phyloP scores from a whole-genome alignment of 2,113 vertebrate species.

The Octodon degus region DNA sequence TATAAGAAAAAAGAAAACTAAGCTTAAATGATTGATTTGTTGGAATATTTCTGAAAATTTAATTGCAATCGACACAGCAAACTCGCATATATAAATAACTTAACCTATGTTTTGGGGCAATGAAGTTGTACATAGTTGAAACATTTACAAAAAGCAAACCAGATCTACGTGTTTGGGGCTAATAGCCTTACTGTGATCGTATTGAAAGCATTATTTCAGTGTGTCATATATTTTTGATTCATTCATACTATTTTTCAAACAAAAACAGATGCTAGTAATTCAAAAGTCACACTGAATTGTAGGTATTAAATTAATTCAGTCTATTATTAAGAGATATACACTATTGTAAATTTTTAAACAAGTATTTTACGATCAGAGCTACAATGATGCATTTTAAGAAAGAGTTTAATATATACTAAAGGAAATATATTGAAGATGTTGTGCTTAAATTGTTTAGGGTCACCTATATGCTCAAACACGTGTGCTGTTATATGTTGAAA shows the following conservation, averaged over 20 bases:
- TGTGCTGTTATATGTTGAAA: background rate
- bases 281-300: background rate
- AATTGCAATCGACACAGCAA: background rate
- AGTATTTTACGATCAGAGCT: background rate
- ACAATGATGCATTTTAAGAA: background rate
- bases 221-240: background rate
- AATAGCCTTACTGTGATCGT: background rate
- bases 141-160: background rate
- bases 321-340: background rate
- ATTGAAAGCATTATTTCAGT: background rate
- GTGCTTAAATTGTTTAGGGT: background rate
- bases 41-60: constrained; percentile 11
- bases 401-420: background rate
- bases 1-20: background rate
- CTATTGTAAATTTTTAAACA: background rate
- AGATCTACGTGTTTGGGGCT: background rate
- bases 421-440: background rate
- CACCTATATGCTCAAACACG: background rate
- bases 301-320: background rate
- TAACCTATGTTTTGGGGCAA: background rate
- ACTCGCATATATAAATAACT: background rate
- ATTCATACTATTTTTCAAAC: background rate
- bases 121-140: background rate
- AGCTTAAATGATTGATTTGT: background rate
- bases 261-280: background rate